A percentile compares a stretch with the other conserved stretches of the same genome.
Evolutionary conservation across 1,140 invertebrate species (phyloP).

Genomic region (Brachionus asplanchnoidis): DNA sequence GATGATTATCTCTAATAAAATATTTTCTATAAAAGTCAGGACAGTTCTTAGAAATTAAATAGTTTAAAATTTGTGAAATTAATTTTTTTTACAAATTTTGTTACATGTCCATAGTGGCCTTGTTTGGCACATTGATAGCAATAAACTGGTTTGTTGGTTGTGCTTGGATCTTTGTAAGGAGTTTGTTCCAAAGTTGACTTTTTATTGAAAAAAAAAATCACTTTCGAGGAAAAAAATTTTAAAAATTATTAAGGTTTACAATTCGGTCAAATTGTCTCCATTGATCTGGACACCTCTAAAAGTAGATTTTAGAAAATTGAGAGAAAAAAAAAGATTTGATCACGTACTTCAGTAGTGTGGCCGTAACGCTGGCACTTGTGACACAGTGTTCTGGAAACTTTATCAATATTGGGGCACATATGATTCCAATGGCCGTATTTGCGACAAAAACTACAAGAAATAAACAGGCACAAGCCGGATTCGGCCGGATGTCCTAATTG

Average conservation of each 20-base stretch:
- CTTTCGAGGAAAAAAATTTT: too few relatives aligned
- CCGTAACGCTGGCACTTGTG: constrained; percentile 33
- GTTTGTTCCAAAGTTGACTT: constrained; percentile 31
- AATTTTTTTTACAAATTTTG: too few relatives aligned
- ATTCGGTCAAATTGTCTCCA: constrained; percentile 39
- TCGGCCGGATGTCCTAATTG: constrained; percentile 40
- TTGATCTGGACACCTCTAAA: constrained; percentile 37
- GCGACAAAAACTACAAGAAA: constrained; percentile 37
- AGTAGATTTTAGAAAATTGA: neutral
- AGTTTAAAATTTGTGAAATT: neutral
- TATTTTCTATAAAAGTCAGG: constrained; percentile 41
- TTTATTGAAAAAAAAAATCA: neutral
- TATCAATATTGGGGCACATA: constrained; percentile 40
- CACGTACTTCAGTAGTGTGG: constrained; percentile 13
- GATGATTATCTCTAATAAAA: constrained; percentile 38
- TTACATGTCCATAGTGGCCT: constrained; percentile 40
- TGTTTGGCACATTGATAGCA: constrained; percentile 37
- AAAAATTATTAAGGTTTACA: neutral
- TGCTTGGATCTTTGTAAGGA: neutral
- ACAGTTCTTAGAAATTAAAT: constrained; percentile 11
- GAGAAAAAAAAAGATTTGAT: neutral
- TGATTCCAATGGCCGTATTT: constrained; percentile 41
- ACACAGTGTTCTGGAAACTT: constrained; percentile 31
- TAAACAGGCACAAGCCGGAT: neutral
- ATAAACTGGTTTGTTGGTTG: constrained; percentile 34